phyloP scores from a whole-genome alignment of 2,888 invertebrate genomes.

The Plagiodera versicolora region DNA sequence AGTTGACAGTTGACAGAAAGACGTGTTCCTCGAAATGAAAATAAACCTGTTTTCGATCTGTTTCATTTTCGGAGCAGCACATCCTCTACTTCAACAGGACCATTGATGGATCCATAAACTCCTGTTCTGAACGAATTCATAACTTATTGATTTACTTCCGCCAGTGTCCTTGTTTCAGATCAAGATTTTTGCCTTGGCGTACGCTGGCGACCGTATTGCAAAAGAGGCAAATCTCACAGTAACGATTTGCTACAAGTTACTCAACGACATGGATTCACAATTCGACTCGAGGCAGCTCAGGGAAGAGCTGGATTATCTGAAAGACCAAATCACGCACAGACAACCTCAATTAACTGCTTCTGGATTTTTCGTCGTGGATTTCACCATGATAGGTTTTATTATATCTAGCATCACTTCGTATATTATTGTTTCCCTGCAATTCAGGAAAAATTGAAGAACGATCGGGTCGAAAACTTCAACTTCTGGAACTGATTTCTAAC shows the following conservation, averaged over 20 bases:
- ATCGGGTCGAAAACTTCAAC: too few relatives aligned
- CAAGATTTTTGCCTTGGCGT: conserved; percentile 10
- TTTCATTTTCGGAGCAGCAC: too few relatives aligned
- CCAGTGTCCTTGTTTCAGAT: conserved; percentile 8
- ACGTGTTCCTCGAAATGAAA: too few relatives aligned
- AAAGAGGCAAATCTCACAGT: not conserved
- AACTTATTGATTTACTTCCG: not conserved
- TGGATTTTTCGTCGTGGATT: conserved; percentile 23
- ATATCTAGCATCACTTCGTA: conserved; percentile 23
- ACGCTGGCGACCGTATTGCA: conserved; percentile 4
- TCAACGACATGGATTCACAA: conserved; percentile 8
- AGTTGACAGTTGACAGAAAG: too few relatives aligned
- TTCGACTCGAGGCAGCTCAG: not conserved
- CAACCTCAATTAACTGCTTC: conserved; percentile 13
- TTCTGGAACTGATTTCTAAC: too few relatives aligned
- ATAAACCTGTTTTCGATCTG: too few relatives aligned
- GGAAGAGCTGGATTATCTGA: conserved; percentile 10
- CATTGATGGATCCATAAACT: too few relatives aligned
- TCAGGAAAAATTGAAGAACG: not conserved
- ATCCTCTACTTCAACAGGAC: too few relatives aligned
- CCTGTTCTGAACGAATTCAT: not conserved
- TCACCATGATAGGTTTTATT: conserved; percentile 21
- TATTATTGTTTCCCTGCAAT: conserved; percentile 21
- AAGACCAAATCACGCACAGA: conserved; percentile 15
- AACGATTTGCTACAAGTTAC: conserved; percentile 12